These are phyloP conservation scores for Emydoidea blandingii DNA, from an alignment of 2,797 vertebrate species.

Conservation along the genomic window DNA sequence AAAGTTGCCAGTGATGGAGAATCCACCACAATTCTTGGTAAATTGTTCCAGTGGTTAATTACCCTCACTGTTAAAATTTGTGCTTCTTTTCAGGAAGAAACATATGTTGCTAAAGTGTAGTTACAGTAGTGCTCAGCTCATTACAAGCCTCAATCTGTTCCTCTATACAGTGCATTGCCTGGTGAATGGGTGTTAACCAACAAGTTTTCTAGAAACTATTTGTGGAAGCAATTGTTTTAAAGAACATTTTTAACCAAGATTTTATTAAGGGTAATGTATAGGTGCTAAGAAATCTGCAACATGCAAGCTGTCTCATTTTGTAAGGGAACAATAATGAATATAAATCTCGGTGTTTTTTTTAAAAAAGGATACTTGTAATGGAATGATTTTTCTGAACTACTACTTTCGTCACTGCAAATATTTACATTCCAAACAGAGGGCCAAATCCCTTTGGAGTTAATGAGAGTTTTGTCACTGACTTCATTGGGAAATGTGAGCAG, in stretches of 20 bases:
- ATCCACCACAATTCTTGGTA: not conserved
- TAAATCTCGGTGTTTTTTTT: not conserved
- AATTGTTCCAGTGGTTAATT: not conserved
- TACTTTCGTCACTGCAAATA: slow-evolving; percentile 35
- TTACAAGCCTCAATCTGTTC: not conserved
- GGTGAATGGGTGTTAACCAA: not conserved
- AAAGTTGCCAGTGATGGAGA: not conserved
- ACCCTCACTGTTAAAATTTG: not conserved
- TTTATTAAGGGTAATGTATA: not conserved
- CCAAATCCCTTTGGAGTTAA: not conserved
- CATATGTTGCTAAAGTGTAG: not conserved
- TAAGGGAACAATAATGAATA: not conserved
- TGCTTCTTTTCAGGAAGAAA: not conserved
- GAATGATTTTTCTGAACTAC: not conserved
- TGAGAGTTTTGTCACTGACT: slow-evolving; percentile 19
- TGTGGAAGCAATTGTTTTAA: not conserved
- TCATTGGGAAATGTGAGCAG: slow-evolving; percentile 37
- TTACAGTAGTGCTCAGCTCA: not conserved
- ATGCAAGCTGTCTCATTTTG: not conserved
- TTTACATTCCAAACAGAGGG: slow-evolving; percentile 8
- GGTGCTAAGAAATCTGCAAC: not conserved
- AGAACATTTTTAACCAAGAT: not conserved
- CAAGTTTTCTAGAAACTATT: not conserved
- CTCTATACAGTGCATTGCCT: not conserved
- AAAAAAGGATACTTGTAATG: not conserved